These are phyloP conservation scores for Semnopithecus entellus DNA, from an alignment of 2,113 vertebrate species.

Conservation along the genomic window DNA sequence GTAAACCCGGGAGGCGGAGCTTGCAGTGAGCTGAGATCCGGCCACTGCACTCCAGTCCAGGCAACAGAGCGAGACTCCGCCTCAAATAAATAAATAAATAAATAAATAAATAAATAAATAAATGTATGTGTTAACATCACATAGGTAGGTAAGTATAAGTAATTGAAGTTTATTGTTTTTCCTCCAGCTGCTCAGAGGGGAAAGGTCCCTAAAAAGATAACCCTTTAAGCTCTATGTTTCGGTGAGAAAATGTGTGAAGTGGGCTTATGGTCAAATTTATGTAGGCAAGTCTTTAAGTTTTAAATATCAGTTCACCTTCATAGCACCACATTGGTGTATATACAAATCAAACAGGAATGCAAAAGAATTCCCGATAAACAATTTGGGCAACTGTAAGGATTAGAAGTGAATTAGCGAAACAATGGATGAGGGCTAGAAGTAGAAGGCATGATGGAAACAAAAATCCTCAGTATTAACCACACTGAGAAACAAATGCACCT, in stretches of 20 bases:
- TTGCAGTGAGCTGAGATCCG: too few species aligned
- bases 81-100: too few species aligned
- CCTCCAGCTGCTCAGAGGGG: not conserved
- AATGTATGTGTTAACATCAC: not conserved
- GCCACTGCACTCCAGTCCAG: too few species aligned
- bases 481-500: not conserved
- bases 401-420: rapidly evolving
- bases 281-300: not conserved
- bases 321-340: not conserved
- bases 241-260: not conserved
- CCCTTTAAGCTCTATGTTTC: not conserved
- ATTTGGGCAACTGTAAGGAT: not conserved
- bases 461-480: not conserved
- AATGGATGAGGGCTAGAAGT: not conserved
- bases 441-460: not conserved
- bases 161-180: not conserved
- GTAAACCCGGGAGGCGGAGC: too few species aligned
- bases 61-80: too few species aligned
- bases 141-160: not conserved
- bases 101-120: not conserved
- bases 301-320: not conserved
- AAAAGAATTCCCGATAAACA: not conserved
- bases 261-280: not conserved
- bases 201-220: not conserved
- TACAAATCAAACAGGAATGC: not conserved